A percentile compares a stretch with the other conserved stretches of the same genome.
Conservation (phyloP, 2,797 vertebrate genomes). For the Chromobotia macracanthus region DNA sequence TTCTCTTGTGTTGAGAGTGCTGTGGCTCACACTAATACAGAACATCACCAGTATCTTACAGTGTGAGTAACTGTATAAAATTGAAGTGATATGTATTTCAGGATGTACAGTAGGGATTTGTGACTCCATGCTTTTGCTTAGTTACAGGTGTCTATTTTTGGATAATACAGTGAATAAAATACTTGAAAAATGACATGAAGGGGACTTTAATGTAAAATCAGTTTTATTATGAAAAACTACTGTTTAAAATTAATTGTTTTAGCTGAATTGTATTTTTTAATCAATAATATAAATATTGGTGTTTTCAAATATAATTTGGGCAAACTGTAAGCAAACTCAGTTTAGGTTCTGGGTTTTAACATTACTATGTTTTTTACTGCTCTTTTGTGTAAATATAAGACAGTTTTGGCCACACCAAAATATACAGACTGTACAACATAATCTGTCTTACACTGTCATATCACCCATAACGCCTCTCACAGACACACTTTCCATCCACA, state of each 20-base stretch:
- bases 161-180: neutral
- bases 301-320: no score
- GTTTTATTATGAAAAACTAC: neutral
- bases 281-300: neutral
- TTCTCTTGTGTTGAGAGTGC: slow-evolving; percentile 63
- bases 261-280: neutral
- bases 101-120: neutral
- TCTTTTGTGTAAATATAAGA: slow-evolving; percentile 2
- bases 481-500: slow-evolving; percentile 15
- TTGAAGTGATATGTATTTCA: neutral
- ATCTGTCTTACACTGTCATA: neutral
- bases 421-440: neutral
- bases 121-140: neutral
- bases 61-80: no score
- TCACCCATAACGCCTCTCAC: neutral
- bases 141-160: neutral
- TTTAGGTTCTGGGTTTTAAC: neutral
- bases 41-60: neutral
- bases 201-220: neutral
- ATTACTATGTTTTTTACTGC: neutral
- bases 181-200: neutral
- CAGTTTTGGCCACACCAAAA: neutral
- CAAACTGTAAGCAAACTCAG: no score
- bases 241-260: no score
- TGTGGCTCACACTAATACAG: neutral